phyloP scores from a whole-genome alignment of 2,888 invertebrate species.

The Andrena minutula region DNA sequence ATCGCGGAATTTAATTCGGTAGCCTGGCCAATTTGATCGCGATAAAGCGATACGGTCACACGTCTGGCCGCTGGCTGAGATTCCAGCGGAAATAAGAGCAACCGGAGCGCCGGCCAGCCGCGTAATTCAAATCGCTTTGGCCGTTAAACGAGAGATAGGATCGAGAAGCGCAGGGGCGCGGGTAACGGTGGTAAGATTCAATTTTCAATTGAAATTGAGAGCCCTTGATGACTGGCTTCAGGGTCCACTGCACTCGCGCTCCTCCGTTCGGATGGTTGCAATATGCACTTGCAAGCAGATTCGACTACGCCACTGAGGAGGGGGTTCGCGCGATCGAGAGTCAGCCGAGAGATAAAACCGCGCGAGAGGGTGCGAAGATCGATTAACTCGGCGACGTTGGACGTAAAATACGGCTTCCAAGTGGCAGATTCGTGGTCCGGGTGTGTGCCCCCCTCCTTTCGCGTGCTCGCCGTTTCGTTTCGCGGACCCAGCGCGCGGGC shows the following conservation, averaged over 20 bases:
- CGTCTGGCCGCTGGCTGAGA: neutral
- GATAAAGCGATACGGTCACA: conserved; percentile 68
- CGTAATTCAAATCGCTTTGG: conserved; percentile 20
- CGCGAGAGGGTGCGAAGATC: conserved; percentile 63
- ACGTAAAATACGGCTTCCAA: conserved; percentile 72
- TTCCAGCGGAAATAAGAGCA: neutral
- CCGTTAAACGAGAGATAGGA: neutral
- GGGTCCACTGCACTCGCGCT: conserved; percentile 34
- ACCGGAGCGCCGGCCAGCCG: neutral
- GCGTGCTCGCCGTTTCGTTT: conserved; percentile 16
- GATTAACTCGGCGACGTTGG: conserved; percentile 69
- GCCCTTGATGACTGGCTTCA: neutral
- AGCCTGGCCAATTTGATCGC: conserved; percentile 79
- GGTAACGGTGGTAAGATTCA: neutral
- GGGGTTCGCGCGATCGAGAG: conserved; percentile 31
- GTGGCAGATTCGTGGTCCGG: conserved; percentile 45
- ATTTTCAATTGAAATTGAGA: neutral
- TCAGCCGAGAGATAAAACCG: conserved; percentile 62
- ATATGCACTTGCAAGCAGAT: conserved; percentile 24
- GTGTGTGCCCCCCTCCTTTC: conserved; percentile 28
- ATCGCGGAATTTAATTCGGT: conserved; percentile 78
- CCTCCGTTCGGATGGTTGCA: conserved; percentile 35
- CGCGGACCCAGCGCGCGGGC: conserved; percentile 14
- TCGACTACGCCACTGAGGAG: conserved; percentile 35
- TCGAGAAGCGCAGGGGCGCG: neutral